These are phyloP conservation scores for Aselliscus stoliczkanus DNA, from an alignment of 2,797 vertebrate species.

Conservation along the genomic window DNA sequence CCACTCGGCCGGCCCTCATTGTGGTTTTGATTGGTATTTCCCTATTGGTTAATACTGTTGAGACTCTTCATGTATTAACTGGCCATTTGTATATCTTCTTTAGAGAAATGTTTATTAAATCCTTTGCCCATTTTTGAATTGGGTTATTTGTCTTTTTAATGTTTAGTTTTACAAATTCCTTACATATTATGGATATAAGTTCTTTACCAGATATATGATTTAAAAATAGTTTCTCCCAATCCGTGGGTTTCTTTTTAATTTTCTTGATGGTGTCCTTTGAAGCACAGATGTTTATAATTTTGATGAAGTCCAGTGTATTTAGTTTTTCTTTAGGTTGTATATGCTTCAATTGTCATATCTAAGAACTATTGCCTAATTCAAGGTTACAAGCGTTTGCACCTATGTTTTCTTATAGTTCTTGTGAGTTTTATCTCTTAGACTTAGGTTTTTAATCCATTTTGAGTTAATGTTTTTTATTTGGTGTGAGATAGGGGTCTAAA, in stretches of 20 bases:
- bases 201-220: not conserved
- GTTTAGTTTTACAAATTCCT: not conserved
- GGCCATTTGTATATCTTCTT: not conserved
- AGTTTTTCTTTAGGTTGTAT: not conserved
- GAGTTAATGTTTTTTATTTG: not conserved
- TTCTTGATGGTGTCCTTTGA: not conserved
- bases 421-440: not conserved
- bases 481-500: not conserved
- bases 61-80: not conserved
- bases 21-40: not conserved
- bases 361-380: not conserved
- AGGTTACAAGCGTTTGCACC: not conserved
- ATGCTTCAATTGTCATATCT: not conserved
- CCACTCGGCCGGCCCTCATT: no score
- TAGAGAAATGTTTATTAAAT: not conserved
- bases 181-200: not conserved
- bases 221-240: constrained; percentile 7
- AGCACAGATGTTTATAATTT: not conserved
- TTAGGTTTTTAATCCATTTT: not conserved
- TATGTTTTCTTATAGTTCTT: not conserved
- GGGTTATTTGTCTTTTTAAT: not conserved
- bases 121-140: not conserved
- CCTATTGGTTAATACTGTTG: not conserved
- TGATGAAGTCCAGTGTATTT: not conserved
- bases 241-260: not conserved